A percentile compares a stretch with the other conserved stretches of the same genome.
Evolutionary conservation across 2,113 vertebrate species (phyloP).

Genomic region (Suricata suricatta): DNA sequence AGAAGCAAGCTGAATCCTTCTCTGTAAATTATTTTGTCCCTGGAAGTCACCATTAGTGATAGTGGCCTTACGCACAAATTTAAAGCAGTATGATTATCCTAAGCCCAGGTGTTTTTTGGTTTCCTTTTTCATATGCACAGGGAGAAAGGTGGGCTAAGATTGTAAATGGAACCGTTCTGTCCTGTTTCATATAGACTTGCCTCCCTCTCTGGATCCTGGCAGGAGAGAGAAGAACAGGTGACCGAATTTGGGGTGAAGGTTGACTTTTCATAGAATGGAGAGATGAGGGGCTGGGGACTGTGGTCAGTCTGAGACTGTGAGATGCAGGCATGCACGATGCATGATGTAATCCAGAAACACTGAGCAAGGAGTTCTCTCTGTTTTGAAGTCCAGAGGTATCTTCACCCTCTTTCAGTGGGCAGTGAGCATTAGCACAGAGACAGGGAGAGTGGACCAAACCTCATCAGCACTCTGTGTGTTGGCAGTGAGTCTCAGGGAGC

Average conservation of each 20-base stretch:
- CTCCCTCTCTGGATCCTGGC: neutral
- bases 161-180: neutral
- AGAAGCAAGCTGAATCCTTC: neutral
- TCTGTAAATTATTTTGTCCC: neutral
- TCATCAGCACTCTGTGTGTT: accelerated
- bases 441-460: constrained; percentile 55
- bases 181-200: neutral
- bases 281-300: neutral
- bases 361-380: constrained; percentile 69
- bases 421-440: constrained; percentile 74
- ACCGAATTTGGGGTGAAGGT: neutral
- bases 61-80: neutral
- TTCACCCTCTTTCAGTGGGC: constrained; percentile 64
- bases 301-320: neutral
- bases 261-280: neutral
- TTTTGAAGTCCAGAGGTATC: constrained; percentile 69
- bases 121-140: neutral
- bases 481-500: neutral
- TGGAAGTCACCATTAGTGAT: neutral
- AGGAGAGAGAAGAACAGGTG: neutral
- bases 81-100: neutral
- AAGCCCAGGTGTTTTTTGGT: neutral
- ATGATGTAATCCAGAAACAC: neutral
- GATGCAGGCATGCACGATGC: neutral
- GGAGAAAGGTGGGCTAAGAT: neutral